Base-by-base conservation (phyloP, 2,797 vertebrate genomes). In the Lagodon rhomboides region DNA sequence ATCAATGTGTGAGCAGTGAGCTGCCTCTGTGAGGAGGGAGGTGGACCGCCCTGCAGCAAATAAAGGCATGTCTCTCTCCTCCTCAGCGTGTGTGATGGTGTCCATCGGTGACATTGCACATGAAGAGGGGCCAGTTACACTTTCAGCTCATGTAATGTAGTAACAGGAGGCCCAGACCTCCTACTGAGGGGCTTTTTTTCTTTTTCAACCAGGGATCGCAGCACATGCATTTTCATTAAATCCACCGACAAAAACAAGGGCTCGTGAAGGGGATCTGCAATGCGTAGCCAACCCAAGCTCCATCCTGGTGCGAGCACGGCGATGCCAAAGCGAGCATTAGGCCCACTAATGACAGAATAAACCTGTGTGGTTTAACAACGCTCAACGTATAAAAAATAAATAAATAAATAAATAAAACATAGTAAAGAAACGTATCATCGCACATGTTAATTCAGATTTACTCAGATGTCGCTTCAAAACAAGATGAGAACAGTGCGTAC, bases 181-280 rank as follows among this genome's bases (percentile, higher is more conserved):
- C 53, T 2, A 68, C 1, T 16, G 44, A 46, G 16, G 66, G 63
- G 54, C 13, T 67, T 58, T 70, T 15, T 67, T 20, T 18, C 41
- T 56, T 58, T 41, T 81, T 74, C 44, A 86, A 66, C 63, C 67
- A 63, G 80, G 69, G 75, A 85, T 79, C 85, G 74, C 76, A 58
- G 74, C 64, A 80, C 83, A 92, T 88, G 1, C 11, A 92, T 87
- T 74, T 89, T 91, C 85, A 10, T 46, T 16, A 74, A 93, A 92
- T 46, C 85, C 80, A 68, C 66, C 46, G 69, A 86, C 71, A 81
- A 75, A 50, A 89, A 75, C 75, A 38, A 60, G 58, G 73, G 86
- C 84, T 85, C 56, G 85, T 87, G 81, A 85, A 55, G 82, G 87
- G 76, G 90, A 92, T 90, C 95, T 95, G 95, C 95, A 95, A 93